phyloP scores from a whole-genome alignment of 2,888 invertebrate genomes.

The Tholera decimalis region DNA sequence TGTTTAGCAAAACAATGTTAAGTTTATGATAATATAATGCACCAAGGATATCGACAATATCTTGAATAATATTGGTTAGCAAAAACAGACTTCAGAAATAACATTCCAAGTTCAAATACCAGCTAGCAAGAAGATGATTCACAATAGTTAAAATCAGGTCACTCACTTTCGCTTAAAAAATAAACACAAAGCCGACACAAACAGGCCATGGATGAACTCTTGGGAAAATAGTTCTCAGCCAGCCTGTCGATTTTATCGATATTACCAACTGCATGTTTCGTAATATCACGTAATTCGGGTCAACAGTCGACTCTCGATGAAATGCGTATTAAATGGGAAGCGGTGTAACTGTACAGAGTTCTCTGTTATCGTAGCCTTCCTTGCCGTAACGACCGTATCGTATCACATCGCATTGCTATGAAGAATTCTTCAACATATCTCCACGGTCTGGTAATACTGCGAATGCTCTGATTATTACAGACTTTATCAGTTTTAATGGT shows the following conservation, averaged over 20 bases:
- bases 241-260: slow-evolving; percentile 24
- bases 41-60: neutral
- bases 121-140: slow-evolving; percentile 1
- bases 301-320: slow-evolving; percentile 60
- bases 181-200: slow-evolving; percentile 4
- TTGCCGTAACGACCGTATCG: slow-evolving; percentile 54
- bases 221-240: slow-evolving; percentile 31
- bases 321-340: slow-evolving; percentile 70
- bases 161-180: slow-evolving; percentile 26
- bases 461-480: slow-evolving; percentile 39
- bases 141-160: neutral
- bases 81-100: neutral
- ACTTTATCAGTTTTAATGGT: slow-evolving; percentile 48
- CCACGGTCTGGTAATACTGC: slow-evolving; percentile 27
- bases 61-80: neutral
- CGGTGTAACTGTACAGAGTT: slow-evolving; percentile 54
- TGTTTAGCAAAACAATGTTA: neutral
- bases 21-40: neutral
- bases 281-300: slow-evolving; percentile 64
- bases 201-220: slow-evolving; percentile 23
- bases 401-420: slow-evolving; percentile 54
- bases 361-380: slow-evolving; percentile 58
- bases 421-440: slow-evolving; percentile 53
- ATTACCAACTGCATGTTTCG: slow-evolving; percentile 37
- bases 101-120: slow-evolving; percentile 1